Conservation (phyloP, 2,797 vertebrate species). For the Sebastiscus albofasciatus region DNA sequence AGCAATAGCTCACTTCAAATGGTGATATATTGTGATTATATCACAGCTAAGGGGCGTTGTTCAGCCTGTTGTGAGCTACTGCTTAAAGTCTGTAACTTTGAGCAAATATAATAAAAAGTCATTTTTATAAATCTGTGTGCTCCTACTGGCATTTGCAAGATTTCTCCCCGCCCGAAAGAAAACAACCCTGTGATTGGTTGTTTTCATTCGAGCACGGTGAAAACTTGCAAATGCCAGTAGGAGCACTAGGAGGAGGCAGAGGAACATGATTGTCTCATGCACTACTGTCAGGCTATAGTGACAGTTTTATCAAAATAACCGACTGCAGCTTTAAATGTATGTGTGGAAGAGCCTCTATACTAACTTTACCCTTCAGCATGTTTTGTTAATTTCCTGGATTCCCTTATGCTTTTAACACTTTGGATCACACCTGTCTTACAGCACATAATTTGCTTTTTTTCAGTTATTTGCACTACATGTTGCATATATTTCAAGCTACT, state of each 20-base stretch:
- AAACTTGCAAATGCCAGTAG: not conserved
- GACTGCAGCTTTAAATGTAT: constrained; percentile 17
- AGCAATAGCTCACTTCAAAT: too few species aligned
- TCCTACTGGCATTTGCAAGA: too few species aligned
- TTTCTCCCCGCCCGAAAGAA: too few species aligned
- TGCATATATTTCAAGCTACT: not conserved
- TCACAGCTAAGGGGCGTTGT: too few species aligned
- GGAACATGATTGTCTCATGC: not conserved
- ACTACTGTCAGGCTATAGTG: not conserved
- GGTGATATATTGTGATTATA: too few species aligned
- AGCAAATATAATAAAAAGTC: too few species aligned
- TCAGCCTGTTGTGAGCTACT: too few species aligned
- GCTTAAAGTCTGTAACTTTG: too few species aligned
- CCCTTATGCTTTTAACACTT: not conserved
- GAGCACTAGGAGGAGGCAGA: not conserved
- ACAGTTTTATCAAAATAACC: not conserved
- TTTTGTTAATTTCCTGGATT: not conserved
- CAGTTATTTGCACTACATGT: not conserved
- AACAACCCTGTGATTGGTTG: not conserved
- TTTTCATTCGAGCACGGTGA: not conserved
- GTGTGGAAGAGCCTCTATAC: constrained; percentile 19
- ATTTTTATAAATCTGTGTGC: too few species aligned
- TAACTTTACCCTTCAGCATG: not conserved
- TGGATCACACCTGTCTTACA: not conserved
- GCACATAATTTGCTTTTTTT: not conserved